Percentiles rank a stretch among this genome's conserved stretches.
These are phyloP conservation scores for Actias luna DNA, from an alignment of 2,888 invertebrate species.

Conservation along the genomic window DNA sequence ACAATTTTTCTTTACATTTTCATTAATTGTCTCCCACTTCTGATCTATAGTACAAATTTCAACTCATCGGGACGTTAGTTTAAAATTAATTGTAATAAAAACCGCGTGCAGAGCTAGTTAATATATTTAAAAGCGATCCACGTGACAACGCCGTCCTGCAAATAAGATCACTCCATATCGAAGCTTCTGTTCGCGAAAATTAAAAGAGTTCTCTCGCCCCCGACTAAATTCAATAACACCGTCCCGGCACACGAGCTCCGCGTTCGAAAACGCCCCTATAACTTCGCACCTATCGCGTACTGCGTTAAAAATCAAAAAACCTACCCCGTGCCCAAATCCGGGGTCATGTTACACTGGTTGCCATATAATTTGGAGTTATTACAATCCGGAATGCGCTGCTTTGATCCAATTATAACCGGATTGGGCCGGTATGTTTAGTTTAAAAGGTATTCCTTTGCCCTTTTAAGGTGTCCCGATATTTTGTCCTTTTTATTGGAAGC, in stretches of 20 bases:
- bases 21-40: too few species aligned
- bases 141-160: constrained; percentile 35
- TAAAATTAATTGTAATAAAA: too few species aligned
- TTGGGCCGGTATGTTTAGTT: constrained; percentile 14
- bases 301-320: background rate
- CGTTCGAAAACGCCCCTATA: background rate
- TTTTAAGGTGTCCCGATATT: background rate
- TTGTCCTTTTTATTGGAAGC: background rate
- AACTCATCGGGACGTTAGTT: too few species aligned
- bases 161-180: constrained; percentile 62
- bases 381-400: constrained; percentile 18
- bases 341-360: constrained; percentile 14
- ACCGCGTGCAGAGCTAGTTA: too few species aligned
- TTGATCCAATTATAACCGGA: constrained; percentile 17
- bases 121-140: background rate
- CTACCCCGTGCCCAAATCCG: background rate
- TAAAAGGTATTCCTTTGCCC: constrained; percentile 5
- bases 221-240: constrained; percentile 17
- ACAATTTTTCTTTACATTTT: too few species aligned
- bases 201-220: constrained; percentile 62
- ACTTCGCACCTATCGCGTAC: background rate
- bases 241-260: background rate
- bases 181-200: constrained; percentile 53
- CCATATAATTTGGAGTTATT: constrained; percentile 21
- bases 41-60: too few species aligned